Conservation (phyloP, 2,797 vertebrate species). For the Semotilus atromaculatus region DNA sequence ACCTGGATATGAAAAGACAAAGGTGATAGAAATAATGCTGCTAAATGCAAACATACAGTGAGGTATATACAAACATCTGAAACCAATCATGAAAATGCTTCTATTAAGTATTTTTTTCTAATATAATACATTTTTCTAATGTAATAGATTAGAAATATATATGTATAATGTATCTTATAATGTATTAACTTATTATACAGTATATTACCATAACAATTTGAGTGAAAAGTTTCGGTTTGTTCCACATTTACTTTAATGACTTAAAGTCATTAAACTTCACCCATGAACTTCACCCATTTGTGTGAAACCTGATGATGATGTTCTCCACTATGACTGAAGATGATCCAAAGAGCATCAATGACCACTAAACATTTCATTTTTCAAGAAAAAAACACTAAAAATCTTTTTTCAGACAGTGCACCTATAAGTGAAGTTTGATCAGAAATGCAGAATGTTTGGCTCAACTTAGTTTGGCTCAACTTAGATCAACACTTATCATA, state of each 20-base stretch:
- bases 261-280: not conserved
- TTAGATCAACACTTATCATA: too few species aligned
- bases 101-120: not conserved
- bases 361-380: not conserved
- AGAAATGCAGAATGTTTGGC: not conserved
- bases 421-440: not conserved
- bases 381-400: not conserved
- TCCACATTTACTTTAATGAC: not conserved
- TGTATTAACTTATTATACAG: not conserved
- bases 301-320: not conserved
- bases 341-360: not conserved
- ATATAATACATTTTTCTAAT: not conserved
- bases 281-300: not conserved
- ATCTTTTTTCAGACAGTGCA: not conserved
- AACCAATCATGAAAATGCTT: not conserved
- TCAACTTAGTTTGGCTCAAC: conserved; percentile 30
- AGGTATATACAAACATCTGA: not conserved
- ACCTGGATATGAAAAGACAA: conserved; percentile 2
- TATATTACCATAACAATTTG: not conserved
- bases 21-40: not conserved
- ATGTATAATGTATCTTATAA: too few species aligned
- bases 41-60: not conserved
- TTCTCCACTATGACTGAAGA: not conserved
- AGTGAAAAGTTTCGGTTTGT: not conserved
- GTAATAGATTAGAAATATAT: too few species aligned